Evolutionary conservation across 1,140 invertebrate genomes (phyloP), one percentile per base, ranked within the genome.

Genomic region (Zophobas morio): DNA sequence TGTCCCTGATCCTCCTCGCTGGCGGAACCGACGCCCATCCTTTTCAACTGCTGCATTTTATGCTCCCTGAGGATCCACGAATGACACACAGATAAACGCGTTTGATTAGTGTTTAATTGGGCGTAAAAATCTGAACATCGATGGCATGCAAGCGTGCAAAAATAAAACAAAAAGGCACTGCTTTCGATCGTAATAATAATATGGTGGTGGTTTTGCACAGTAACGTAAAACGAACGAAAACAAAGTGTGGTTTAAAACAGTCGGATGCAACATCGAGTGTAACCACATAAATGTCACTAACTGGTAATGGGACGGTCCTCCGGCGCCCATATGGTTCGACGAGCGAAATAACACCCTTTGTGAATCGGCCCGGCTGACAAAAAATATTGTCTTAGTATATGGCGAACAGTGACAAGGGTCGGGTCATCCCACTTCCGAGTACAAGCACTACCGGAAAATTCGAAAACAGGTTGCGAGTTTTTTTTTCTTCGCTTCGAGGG

Each of bases 1-100:
- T 92, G 91, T 35, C 88, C 89, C 63, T 91, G 91, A 82, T 94
- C 92, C 83, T 94, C 94, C 82, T 92, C 93, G 79, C 92, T 93
- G 76, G 93, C 92, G 47, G 88, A 87, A 79, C 91, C 90, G 40
- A 89, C 88, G 73, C 86, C 89, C 79, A 91, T 88, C 82, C 93
- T 88, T 87, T 94, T 94, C 87, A 93, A 90, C 86, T 93, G 92
- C 79, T 88, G 87, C 86, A 89, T 87, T 84, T 94, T 94, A 83
- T 94, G 91, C 80, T 95, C 94, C 87, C 94, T 95, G 89, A 81
- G 37, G 37, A 32, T 66, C 33, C 40, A 78, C 6, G 66, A 3
- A 2, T 2, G 49, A 36, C 56, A 63, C 76, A 63, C 76, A 78
- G 57, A 63, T 63, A 63, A 63, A 63, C 33, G 39, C 42, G n/a